Conservation (phyloP, 2,113 vertebrate genomes). For the Cryptomyrus ogoouensis region DNA sequence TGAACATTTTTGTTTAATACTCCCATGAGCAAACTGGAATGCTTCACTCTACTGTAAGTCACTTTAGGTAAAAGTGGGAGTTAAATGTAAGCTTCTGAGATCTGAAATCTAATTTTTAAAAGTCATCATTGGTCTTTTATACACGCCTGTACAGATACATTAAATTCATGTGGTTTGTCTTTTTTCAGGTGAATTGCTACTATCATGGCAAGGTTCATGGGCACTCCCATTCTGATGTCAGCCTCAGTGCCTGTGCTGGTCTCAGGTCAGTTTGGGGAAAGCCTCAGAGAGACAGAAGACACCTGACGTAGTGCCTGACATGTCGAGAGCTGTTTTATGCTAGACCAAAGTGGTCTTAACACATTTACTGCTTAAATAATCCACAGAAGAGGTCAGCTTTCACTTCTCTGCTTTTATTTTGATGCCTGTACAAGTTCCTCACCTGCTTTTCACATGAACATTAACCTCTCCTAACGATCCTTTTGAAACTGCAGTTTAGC, state of each 20-base stretch:
- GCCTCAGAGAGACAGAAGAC: constrained; percentile 9
- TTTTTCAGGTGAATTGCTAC: constrained; percentile 63
- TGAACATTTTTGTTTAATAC: too few relatives aligned
- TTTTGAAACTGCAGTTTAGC: neutral
- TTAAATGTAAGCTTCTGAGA: neutral
- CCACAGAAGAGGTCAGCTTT: neutral
- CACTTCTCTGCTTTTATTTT: neutral
- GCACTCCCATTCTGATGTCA: constrained; percentile 53
- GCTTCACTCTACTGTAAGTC: neutral
- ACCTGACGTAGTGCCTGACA: neutral
- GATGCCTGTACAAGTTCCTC: neutral
- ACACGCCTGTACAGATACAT: neutral
- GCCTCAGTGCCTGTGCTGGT: constrained; percentile 61
- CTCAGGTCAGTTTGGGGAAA: constrained; percentile 57
- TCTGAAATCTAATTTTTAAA: neutral
- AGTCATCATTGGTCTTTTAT: neutral
- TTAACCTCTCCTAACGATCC: neutral
- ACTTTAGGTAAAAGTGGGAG: neutral
- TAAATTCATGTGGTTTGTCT: constrained; percentile 20
- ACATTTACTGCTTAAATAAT: neutral
- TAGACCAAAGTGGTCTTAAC: neutral
- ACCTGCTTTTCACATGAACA: neutral
- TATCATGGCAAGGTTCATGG: constrained; percentile 66
- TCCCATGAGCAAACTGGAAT: too few relatives aligned
- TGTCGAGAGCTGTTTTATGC: neutral